A percentile compares a stretch with the other conserved stretches of the same genome.
Conservation (phyloP, 1,140 invertebrate genomes). For the Drosophila sp. region DNA sequence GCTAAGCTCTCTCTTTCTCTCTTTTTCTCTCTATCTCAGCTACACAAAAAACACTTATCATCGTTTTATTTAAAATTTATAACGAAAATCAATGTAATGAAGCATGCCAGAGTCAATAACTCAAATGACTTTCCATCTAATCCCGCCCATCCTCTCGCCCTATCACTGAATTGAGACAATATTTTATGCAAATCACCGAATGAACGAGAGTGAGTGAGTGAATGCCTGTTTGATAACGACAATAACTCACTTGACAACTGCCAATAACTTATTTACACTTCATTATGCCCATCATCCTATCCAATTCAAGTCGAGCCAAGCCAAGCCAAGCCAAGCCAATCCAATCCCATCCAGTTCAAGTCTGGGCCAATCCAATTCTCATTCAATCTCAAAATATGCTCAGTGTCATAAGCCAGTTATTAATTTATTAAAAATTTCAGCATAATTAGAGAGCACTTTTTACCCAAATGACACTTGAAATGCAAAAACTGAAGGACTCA, state of each 20-base stretch:
- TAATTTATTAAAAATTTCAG: constrained; percentile 81
- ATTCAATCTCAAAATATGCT: constrained; percentile 58
- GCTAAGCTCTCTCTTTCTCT: constrained; percentile 20
- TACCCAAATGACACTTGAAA: constrained; percentile 75
- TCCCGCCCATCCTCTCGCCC: constrained; percentile 18
- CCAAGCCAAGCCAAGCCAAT: neutral
- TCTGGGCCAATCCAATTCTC: neutral
- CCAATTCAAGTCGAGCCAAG: neutral
- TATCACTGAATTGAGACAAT: constrained; percentile 53
- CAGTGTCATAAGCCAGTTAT: constrained; percentile 73
- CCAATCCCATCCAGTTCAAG: neutral
- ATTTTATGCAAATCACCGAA: constrained; percentile 77
- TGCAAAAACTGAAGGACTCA: constrained; percentile 48
- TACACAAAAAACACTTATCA: constrained; percentile 71
- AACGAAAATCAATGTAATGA: constrained; percentile 79
- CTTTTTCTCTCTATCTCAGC: neutral
- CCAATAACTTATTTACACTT: constrained; percentile 82
- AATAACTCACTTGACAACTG: constrained; percentile 80
- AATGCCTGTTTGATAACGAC: constrained; percentile 61
- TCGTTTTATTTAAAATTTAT: constrained; percentile 81
- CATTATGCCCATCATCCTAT: constrained; percentile 57
- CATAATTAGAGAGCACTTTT: constrained; percentile 81
- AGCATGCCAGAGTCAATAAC: constrained; percentile 78
- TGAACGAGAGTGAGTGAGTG: constrained; percentile 13
- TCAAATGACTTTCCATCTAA: constrained; percentile 69